Evolutionary conservation across 2,888 invertebrate genomes (phyloP), one percentile per base, ranked within the genome.

Genomic region (Podotricha telesiphe): DNA sequence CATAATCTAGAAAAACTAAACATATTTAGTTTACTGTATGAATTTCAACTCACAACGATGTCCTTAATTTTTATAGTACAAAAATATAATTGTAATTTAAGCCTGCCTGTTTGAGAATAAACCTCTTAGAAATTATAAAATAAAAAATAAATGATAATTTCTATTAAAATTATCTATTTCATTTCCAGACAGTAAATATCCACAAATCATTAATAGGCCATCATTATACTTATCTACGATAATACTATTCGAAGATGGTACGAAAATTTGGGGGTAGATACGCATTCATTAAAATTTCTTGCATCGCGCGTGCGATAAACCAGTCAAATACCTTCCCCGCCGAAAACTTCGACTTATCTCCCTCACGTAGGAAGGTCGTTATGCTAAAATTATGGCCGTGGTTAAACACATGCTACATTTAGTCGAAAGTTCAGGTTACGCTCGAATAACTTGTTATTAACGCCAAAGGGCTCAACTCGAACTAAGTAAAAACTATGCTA

Each of bases 351-450:
- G 83, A 90, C 87, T 92, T 92, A 92, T 92, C 92, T 91, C 84
- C 79, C 87, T 84, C 91, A 89, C 92, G 91, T 91, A 88, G 88
- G n/a, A 77, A 79, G 89, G 89, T 89, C 91, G 91, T 91, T 91
- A 88, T 84, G 84, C 79, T 80, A 80, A 85, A 92, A 90, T 91
- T 91, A 91, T 89, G 86, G 88, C 82, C 77, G 86, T 80, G 89
- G 91, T 90, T 89, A 87, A 91, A 90, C 92, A 92, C 91, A 92
- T 92, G 91, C 87, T 88, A 91, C 91, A 88, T 91, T 91, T 89
- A 89, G 85, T 88, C 82, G 87, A 89, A 91, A 91, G 86, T 91
- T 77, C 89, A 86, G 84, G 88, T 84, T 86, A 82, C 88, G 86
- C 89, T 78, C 82, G 86, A 88, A 86, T 86, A 88, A 89, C 84